phyloP scores from a whole-genome alignment of 2,888 invertebrate species.

The Xylota segnis region DNA sequence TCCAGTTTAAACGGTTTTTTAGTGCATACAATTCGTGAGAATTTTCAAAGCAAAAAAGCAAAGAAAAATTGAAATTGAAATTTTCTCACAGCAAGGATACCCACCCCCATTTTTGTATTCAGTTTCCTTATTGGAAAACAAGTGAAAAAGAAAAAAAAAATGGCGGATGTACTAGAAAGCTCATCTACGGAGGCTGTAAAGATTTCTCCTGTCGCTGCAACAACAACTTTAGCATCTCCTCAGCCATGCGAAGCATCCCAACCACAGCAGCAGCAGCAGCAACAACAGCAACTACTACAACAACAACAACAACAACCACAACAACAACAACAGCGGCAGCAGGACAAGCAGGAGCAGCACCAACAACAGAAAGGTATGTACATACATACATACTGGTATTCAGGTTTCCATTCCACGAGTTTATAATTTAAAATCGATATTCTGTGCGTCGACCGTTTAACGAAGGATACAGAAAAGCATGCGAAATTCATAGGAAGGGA shows the following conservation, averaged over 20 bases:
- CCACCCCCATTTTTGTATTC: conserved; percentile 8
- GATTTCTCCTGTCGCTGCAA: conserved; percentile 58
- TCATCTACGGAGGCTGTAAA: conserved; percentile 65
- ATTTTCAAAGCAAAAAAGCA: not conserved
- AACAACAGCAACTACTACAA: conserved; percentile 34
- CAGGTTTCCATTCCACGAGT: conserved; percentile 25
- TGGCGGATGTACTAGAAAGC: conserved; percentile 76
- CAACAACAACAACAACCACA: conserved; percentile 31
- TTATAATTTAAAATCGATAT: conserved; percentile 66
- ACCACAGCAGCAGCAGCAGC: conserved; percentile 52
- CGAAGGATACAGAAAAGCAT: conserved; percentile 45
- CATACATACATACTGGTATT: not conserved
- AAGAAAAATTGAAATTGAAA: conserved; percentile 28
- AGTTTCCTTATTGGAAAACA: conserved; percentile 54
- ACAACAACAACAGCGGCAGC: conserved; percentile 40
- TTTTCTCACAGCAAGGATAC: conserved; percentile 39
- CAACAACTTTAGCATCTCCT: conserved; percentile 65
- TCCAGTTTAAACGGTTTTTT: not conserved
- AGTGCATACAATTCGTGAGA: conserved; percentile 2
- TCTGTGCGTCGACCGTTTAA: conserved; percentile 39
- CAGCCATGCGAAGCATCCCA: conserved; percentile 46
- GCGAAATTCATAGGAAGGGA: conserved; percentile 31
- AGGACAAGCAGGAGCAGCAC: conserved; percentile 55
- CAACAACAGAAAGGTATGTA: conserved; percentile 69
- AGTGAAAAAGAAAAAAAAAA: conserved; percentile 37